Evolutionary conservation across 1,140 invertebrate species (phyloP), one percentile per base, ranked within the genome.

Genomic region (Drosophila cardini): DNA sequence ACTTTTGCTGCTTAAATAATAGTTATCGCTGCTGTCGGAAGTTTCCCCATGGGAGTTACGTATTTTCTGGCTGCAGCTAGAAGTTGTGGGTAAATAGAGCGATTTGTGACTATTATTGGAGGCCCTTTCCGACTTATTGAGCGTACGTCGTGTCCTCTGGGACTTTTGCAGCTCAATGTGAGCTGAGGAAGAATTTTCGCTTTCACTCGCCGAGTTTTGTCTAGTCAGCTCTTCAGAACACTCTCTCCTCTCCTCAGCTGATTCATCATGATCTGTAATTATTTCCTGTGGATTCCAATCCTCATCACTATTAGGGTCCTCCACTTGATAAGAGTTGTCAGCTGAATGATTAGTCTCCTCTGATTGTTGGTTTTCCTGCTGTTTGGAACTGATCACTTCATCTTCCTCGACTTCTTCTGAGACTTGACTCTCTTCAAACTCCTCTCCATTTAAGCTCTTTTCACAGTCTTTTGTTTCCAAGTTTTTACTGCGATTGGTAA

Each of bases 1-100:
- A 71, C 58, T 65, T 11, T 11, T 60, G 46, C 46, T 43, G 38
- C 61, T 26, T 7, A 4, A 16, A 38, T 30, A 65, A 36, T 57
- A 43, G 18, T 64, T 53, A 5, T 68, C 46, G 13, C 2, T 26
- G 15, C 30, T 62, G 52, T 57, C 43, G 18, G 42, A 13, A 11
- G 26, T 30, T 32, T 55, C 8, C 0, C 11, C 32, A 40, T 3
- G 11, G 2, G 16, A 21, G 1, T 13, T 61, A 3, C 0, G 30
- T 11, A 10, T 18, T 9, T 11, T 32, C 0, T 10, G 21, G 2
- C 18, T 38, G 0, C 16, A n/a, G 1, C n/a, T 38, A 5, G n/a
- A 36, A 2, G 11, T 55, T 4, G 48, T 16, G 7, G 38, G 26
- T 1, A 18, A 52, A 36, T 30, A 26, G n/a, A 6, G 38, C 4